Base-by-base conservation (phyloP, 2,888 invertebrate genomes). In the Cinara cedri region DNA sequence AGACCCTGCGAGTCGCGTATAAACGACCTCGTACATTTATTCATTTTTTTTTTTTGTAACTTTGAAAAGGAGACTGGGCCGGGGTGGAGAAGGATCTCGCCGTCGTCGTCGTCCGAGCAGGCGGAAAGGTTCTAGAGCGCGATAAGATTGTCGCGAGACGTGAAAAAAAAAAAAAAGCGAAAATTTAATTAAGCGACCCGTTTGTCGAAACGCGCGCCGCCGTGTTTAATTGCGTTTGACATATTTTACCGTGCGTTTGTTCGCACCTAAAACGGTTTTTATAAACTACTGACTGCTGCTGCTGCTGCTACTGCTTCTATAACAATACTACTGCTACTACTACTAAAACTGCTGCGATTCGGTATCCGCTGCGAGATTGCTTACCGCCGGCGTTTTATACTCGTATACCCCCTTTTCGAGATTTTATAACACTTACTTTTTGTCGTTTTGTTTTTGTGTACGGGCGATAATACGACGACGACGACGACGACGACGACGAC, bases 181-280 rank as follows among this genome's bases (percentile, higher is more conserved):
- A 75, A 75, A 75, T 75, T 75, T 75, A 65, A 75, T 75, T 75
- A 75, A 65, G 74, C 51, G 49, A 46, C 72, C 72, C 60, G 62
- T 72, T 72, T 14, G 34, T 34, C 6, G 34, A 34, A 34, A 34
- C 34, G 34, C 34, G n/a, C 68, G 72, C 62, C 72, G 49, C 49
- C 49, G 44, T 62, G 72, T 74, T 63, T 74, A 74, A 74, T 74
- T 74, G 72, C 62, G 62, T 74, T 74, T 63, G 62, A 62, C 72
- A 49, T 34, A 34, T 34, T 72, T 62, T 51, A 60, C 60, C 19
- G 34, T 16, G 62, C 19, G 62, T 60, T 34, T 49, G 26, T 66
- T 68, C 49, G 66, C 16, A 14, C 14, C 11, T 21, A 49, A 34
- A 68, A 26, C 51, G 3, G 21, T 44, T 68, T 65, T 51, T 60